phyloP scores from a whole-genome alignment of 2,888 invertebrate species.

The Coenonympha glycerion region DNA sequence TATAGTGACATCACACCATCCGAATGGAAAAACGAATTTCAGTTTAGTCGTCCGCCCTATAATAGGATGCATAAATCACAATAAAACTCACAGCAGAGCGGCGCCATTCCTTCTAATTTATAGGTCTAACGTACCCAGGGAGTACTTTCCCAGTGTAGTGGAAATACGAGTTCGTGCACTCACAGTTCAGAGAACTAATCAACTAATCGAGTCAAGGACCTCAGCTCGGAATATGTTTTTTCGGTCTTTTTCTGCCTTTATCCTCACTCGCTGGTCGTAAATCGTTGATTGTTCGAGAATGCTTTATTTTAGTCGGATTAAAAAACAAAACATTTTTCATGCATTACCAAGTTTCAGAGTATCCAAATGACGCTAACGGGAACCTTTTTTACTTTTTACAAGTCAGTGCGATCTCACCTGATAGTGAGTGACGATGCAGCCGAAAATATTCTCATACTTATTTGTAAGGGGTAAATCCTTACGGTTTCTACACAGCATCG shows the following conservation, averaged over 20 bases:
- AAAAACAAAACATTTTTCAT: too few species aligned
- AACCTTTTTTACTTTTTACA: too few species aligned
- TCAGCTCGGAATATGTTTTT: neutral
- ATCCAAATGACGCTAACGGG: too few species aligned
- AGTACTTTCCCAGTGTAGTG: conserved; percentile 12
- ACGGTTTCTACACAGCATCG: too few species aligned
- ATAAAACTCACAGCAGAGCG: conserved; percentile 55
- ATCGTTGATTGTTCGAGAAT: neutral
- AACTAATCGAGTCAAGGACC: conserved; percentile 13
- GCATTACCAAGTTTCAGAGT: too few species aligned
- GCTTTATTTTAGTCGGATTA: neutral
- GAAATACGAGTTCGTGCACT: conserved; percentile 9
- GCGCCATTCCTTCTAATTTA: conserved; percentile 52
- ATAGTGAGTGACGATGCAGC: too few species aligned
- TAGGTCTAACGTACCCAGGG: conserved; percentile 30
- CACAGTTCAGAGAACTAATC: conserved; percentile 9
- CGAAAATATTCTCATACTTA: too few species aligned
- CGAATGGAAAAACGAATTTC: conserved; percentile 45
- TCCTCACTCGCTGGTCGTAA: neutral
- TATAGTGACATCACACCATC: conserved; percentile 51
- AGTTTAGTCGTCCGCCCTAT: conserved; percentile 55
- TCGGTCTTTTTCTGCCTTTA: neutral
- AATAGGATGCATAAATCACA: conserved; percentile 63
- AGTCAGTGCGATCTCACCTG: too few species aligned
- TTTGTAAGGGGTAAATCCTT: too few species aligned